Evolutionary conservation across 2,888 invertebrate species (phyloP).

Genomic region (Rhabditoides inermis): DNA sequence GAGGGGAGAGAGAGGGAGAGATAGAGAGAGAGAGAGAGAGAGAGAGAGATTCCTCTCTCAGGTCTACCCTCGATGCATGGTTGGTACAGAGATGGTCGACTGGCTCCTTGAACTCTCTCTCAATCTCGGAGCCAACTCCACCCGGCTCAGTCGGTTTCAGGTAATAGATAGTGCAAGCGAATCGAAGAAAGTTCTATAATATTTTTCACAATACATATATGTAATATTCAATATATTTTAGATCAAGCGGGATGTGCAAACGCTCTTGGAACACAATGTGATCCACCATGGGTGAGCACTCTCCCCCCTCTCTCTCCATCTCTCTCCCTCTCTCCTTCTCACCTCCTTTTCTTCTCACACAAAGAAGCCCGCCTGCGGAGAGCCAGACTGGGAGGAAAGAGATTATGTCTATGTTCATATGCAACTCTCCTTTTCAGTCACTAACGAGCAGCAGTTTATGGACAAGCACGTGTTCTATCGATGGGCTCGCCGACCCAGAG

Average conservation of each 20-base stretch:
- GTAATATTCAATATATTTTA: slow-evolving; percentile 16
- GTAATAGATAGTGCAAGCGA: slow-evolving; percentile 1
- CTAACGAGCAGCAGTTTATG: slow-evolving; percentile 71
- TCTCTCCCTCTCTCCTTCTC: too few species aligned
- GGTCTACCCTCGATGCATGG: slow-evolving; percentile 61
- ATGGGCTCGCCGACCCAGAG: too few species aligned
- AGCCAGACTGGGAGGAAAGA: too few species aligned
- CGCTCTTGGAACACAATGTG: slow-evolving; percentile 70
- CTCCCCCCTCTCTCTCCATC: too few species aligned
- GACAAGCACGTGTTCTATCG: slow-evolving; percentile 76
- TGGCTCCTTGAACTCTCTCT: slow-evolving; percentile 65
- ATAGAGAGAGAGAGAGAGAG: background rate
- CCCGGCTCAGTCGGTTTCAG: slow-evolving; percentile 20
- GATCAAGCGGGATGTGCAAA: slow-evolving; percentile 71
- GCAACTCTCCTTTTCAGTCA: slow-evolving; percentile 62
- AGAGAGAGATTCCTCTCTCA: slow-evolving; percentile 4
- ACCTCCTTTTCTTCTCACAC: too few species aligned
- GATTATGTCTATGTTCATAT: too few species aligned
- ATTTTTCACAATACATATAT: background rate
- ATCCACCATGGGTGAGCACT: slow-evolving; percentile 72
- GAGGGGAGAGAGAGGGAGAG: background rate
- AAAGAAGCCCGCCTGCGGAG: too few species aligned
- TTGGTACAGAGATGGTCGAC: slow-evolving; percentile 73
- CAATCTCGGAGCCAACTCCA: slow-evolving; percentile 5
- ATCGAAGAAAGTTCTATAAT: background rate